These are phyloP conservation scores for Pandion haliaetus DNA, from an alignment of 2,113 vertebrate genomes.

Conservation along the genomic window DNA sequence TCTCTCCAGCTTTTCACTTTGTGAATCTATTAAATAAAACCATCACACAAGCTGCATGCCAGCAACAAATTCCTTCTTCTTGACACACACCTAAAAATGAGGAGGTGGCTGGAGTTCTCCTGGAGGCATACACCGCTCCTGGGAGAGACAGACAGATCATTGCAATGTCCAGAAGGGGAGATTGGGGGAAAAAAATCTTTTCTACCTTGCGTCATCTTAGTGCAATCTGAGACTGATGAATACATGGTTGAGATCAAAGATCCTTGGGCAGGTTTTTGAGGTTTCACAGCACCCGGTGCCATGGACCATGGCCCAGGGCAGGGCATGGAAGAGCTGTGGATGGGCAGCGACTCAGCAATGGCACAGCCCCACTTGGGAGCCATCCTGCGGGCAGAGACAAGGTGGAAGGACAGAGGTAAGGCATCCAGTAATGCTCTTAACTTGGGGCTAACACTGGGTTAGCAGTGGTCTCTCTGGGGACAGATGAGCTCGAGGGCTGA, in stretches of 20 bases:
- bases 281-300: neutral
- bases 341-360: neutral
- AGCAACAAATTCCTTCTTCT: neutral
- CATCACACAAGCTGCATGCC: neutral
- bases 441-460: neutral
- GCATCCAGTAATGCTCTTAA: too few species aligned
- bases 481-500: neutral
- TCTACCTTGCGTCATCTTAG: neutral
- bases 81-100: neutral
- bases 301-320: neutral
- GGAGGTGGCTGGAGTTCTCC: neutral
- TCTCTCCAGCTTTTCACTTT: neutral
- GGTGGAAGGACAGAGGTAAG: neutral
- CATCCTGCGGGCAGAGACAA: rapidly evolving
- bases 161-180: neutral
- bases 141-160: neutral
- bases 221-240: neutral
- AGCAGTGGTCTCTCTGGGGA: neutral
- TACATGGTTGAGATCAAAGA: neutral
- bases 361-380: rapidly evolving
- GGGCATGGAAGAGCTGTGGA: neutral
- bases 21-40: conserved; percentile 4
- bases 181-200: rapidly evolving
- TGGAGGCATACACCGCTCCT: neutral
- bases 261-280: neutral